Conservation (phyloP, 1,140 invertebrate species). For the Conus ventricosus region DNA sequence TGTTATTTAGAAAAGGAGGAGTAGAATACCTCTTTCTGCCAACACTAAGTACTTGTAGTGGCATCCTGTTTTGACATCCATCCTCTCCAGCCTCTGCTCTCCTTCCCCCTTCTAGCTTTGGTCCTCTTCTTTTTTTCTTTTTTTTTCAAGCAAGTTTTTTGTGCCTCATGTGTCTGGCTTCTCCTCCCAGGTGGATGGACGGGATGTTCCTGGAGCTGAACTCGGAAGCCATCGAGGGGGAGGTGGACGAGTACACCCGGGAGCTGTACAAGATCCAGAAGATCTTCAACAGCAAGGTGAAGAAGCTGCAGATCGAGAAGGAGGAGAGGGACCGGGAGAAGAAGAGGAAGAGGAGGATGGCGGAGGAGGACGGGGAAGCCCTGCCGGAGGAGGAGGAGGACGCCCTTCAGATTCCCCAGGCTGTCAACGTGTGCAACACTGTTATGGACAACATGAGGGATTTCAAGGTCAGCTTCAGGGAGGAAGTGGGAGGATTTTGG, state of each 20-base stretch:
- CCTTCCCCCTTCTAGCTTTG: too few species aligned
- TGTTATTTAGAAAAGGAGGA: too few species aligned
- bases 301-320: conserved; percentile 70
- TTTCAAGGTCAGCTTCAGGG: conserved; percentile 78
- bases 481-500: neutral
- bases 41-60: too few species aligned
- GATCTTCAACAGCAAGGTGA: conserved; percentile 84
- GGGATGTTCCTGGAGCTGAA: conserved; percentile 91
- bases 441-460: conserved; percentile 84
- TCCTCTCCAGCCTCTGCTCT: too few species aligned
- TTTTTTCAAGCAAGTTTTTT: too few species aligned
- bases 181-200: conserved; percentile 83
- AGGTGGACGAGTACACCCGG: conserved; percentile 73
- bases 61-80: too few species aligned
- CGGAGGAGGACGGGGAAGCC: conserved; percentile 78
- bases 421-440: conserved; percentile 67
- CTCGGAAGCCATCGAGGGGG: conserved; percentile 74
- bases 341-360: conserved; percentile 76
- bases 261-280: conserved; percentile 88
- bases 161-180: too few species aligned
- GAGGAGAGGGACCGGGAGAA: conserved; percentile 69
- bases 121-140: too few species aligned
- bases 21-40: too few species aligned
- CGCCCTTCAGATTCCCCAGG: conserved; percentile 63
- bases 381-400: conserved; percentile 63